A percentile compares a stretch with the other conserved stretches of the same genome.
phyloP scores from a whole-genome alignment of 2,113 vertebrate genomes.

The Coryphaenoides rupestris region DNA sequence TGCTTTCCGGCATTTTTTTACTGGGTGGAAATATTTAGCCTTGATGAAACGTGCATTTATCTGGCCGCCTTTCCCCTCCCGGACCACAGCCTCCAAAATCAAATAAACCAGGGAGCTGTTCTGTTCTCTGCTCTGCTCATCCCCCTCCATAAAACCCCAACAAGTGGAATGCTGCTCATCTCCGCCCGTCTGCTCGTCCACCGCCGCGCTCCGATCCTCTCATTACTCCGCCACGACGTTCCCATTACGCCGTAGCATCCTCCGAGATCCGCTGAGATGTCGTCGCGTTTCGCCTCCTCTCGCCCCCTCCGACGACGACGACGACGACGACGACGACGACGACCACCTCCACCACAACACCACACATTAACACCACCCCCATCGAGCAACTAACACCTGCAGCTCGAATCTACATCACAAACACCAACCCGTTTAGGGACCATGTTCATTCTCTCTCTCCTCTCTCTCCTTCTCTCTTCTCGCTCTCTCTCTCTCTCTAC shows the following conservation, averaged over 20 bases:
- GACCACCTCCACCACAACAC: slow-evolving; percentile 43
- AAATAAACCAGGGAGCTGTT: slow-evolving; percentile 68
- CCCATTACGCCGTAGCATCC: slow-evolving; percentile 62
- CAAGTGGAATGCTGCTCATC: slow-evolving; percentile 68
- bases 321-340: too few relatives aligned
- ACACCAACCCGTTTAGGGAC: too few relatives aligned
- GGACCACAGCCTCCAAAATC: slow-evolving; percentile 67
- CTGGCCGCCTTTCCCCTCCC: slow-evolving; percentile 40
- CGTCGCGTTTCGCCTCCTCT: slow-evolving; percentile 58
- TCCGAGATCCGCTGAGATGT: slow-evolving; percentile 59
- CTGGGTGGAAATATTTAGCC: slow-evolving; percentile 70
- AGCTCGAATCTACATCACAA: too few relatives aligned
- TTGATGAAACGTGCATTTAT: slow-evolving; percentile 74
- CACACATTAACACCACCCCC: slow-evolving; percentile 56
- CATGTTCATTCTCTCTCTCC: too few relatives aligned
- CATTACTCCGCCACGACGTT: slow-evolving; percentile 66
- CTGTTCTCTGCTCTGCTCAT: slow-evolving; percentile 55
- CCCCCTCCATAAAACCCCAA: slow-evolving; percentile 65
- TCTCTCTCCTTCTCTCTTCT: too few relatives aligned
- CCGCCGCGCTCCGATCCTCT: slow-evolving; percentile 49
- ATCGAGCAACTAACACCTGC: too few relatives aligned
- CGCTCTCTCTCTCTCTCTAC: too few relatives aligned
- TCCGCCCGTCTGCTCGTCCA: slow-evolving; percentile 58
- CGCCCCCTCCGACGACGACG: too few relatives aligned
- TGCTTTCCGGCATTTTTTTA: slow-evolving; percentile 64